A percentile compares a stretch with the other conserved stretches of the same genome.
Conservation (phyloP, 2,113 vertebrate species). For the Saccopteryx bilineata region DNA sequence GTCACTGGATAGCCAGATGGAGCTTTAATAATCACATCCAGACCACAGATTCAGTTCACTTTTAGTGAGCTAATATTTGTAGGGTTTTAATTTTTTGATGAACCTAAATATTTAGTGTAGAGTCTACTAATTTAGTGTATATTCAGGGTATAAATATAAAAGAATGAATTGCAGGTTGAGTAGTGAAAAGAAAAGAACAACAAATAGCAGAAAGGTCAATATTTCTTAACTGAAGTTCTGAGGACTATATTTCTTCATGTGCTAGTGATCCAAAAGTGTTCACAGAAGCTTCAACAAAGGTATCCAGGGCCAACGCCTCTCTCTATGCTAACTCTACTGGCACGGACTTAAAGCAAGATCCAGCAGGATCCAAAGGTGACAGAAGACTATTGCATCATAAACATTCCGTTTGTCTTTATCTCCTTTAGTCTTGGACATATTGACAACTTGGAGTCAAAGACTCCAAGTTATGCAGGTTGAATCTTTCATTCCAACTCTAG, state of each 20-base stretch:
- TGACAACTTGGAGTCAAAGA: slow-evolving; percentile 27
- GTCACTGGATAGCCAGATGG: not conserved
- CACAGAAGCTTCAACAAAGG: not conserved
- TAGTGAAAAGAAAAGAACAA: not conserved
- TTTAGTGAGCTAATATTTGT: not conserved
- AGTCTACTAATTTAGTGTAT: not conserved
- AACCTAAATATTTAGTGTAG: not conserved
- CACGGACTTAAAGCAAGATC: not conserved
- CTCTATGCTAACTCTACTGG: not conserved
- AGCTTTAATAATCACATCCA: not conserved
- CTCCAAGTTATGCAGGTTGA: not conserved
- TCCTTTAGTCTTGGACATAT: not conserved
- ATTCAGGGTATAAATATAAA: not conserved
- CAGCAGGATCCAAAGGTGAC: not conserved
- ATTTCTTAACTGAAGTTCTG: not conserved
- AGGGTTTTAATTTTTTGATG: not conserved
- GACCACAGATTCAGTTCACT: not conserved
- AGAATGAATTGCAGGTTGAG: not conserved
- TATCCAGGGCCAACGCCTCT: not conserved
- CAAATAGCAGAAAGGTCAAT: not conserved
- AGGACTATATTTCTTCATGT: not conserved
- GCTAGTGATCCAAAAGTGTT: too few relatives aligned
- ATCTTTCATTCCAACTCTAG: not conserved
- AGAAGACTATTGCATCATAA: not conserved
- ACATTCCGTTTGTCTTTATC: not conserved